Evolutionary conservation across 1,140 invertebrate genomes (phyloP), one percentile per base, ranked within the genome.

Genomic region (Theocolax elegans): DNA sequence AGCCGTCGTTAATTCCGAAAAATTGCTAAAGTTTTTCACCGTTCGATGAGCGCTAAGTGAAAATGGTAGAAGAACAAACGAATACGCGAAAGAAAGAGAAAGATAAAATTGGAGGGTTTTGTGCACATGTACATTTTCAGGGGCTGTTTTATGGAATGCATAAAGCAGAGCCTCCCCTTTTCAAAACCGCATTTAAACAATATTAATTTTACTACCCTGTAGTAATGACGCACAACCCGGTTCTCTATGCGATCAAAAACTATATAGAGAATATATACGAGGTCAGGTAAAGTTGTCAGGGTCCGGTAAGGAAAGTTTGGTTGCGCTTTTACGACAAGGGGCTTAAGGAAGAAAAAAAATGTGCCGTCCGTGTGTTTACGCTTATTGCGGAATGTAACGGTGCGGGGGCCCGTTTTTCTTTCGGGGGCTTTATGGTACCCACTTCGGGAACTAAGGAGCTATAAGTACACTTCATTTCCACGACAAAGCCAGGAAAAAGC

Each of bases 401-500:
- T 17, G 29, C 13, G 29, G 35, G 31, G 46, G 12, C 9, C 27
- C 40, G 35, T 23, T 58, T 44, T 67, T 67, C n/a, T n/a, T n/a
- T n/a, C n/a, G n/a, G n/a, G n/a, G n/a, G n/a, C n/a, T n/a, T n/a
- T 67, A 67, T 48, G 51, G 19, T 25, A n/a, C 6, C 19, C 27
- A 42, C 23, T 23, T 19, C n/a, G 60, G 69, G 49, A 73, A 66
- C 65, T 44, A 56, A 62, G 23, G 51, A 58, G 15, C 72, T 72
- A 4, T 35, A 70, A 75, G 42, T 60, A 67, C 66, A 72, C 38
- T 71, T 59, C 66, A 72, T 70, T 67, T 38, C 62, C 7, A 44
- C 19, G 35, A 75, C 63, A 72, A 75, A 75, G 66, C 17, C 25
- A 17, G 19, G 54, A 23, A 75, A 72, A 72, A 63, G 58, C 63